These are phyloP conservation scores for Hippopotamus amphibius DNA, from an alignment of 2,113 vertebrate species.

Conservation along the genomic window DNA sequence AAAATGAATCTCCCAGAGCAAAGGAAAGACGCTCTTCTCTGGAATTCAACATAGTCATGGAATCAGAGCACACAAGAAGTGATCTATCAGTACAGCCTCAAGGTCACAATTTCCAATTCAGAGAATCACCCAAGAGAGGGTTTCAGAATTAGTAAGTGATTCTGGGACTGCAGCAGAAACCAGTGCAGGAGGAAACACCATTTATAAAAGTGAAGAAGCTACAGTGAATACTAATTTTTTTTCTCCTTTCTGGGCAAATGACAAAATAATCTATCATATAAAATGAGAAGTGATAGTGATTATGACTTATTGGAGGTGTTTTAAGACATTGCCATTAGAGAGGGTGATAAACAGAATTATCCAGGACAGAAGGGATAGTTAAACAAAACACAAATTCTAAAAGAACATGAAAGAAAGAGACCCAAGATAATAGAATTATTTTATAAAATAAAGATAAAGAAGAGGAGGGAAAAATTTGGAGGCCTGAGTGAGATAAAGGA, in stretches of 20 bases:
- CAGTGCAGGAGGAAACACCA: conserved; percentile 54
- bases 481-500: background rate
- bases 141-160: conserved; percentile 78
- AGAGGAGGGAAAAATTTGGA: background rate
- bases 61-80: conserved; percentile 71
- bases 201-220: conserved; percentile 71
- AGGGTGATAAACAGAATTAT: conserved; percentile 11
- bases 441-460: background rate
- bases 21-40: conserved; percentile 63
- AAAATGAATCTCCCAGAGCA: conserved; percentile 53
- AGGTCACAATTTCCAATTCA: conserved; percentile 79
- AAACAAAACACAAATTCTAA: background rate
- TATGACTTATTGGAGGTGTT: conserved; percentile 3
- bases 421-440: background rate
- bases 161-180: conserved; percentile 63
- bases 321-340: background rate
- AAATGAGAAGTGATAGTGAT: background rate
- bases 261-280: background rate
- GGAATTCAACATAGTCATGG: conserved; percentile 63
- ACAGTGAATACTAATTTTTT: conserved; percentile 63
- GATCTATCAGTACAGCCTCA: conserved; percentile 74
- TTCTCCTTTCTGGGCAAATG: conserved; percentile 28
- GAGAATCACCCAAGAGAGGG: conserved; percentile 75
- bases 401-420: background rate
- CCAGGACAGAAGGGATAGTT: background rate